phyloP scores from a whole-genome alignment of 2,113 vertebrate species.

The Heterochromis multidens region DNA sequence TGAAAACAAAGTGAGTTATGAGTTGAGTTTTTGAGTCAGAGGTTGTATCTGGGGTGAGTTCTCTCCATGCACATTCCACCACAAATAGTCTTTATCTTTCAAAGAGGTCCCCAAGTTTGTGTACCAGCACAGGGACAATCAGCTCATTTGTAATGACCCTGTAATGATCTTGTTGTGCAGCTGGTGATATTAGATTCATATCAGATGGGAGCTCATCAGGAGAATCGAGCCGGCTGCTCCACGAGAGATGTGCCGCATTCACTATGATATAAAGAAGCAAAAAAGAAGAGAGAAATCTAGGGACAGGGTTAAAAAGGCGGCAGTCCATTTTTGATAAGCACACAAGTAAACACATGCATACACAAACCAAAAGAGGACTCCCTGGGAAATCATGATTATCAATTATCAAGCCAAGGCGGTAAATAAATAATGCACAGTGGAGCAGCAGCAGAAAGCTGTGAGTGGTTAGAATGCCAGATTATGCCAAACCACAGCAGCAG shows the following conservation, averaged over 20 bases:
- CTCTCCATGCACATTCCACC: neutral
- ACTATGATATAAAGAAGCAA: neutral
- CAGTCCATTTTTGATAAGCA: neutral
- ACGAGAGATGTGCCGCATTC: neutral
- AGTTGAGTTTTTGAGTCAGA: neutral
- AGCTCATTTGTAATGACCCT: neutral
- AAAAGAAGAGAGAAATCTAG: neutral
- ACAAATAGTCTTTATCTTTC: neutral
- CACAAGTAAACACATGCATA: neutral
- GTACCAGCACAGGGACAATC: neutral
- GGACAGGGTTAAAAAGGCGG: neutral
- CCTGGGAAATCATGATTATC: constrained; percentile 48
- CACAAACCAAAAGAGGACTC: neutral
- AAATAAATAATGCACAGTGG: constrained; percentile 61
- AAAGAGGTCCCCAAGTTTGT: neutral
- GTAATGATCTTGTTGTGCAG: constrained; percentile 25
- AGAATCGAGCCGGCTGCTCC: neutral
- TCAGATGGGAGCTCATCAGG: constrained; percentile 48
- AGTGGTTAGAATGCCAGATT: constrained; percentile 43
- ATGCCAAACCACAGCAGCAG: constrained; percentile 46
- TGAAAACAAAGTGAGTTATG: neutral
- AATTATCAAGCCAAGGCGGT: constrained; percentile 48
- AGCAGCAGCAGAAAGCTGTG: constrained; percentile 6
- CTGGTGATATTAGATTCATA: constrained; percentile 13
- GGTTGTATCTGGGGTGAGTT: neutral